Percentiles rank a stretch among this genome's conserved stretches.
phyloP scores from a whole-genome alignment of 1,140 invertebrate species.

The Drosophila subpulchrella region DNA sequence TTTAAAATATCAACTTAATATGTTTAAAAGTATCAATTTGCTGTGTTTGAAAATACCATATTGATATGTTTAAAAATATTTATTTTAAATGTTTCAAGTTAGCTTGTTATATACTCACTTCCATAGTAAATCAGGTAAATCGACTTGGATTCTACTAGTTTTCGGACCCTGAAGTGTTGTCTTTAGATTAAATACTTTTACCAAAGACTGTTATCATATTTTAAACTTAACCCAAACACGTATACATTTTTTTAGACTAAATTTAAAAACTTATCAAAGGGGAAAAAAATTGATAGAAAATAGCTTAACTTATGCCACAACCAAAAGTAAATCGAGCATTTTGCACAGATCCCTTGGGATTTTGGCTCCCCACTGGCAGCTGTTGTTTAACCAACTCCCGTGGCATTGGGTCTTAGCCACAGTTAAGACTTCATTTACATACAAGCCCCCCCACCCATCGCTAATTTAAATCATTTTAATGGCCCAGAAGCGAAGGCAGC shows the following conservation, averaged over 20 bases:
- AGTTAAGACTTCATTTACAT: slow-evolving; percentile 36
- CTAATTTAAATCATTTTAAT: slow-evolving; percentile 80
- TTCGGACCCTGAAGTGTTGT: no score
- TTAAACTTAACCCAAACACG: neutral
- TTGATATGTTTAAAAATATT: no score
- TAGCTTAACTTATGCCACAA: neutral
- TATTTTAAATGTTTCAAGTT: no score
- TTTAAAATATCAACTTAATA: no score
- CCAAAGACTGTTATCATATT: neutral
- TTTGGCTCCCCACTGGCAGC: slow-evolving; percentile 13
- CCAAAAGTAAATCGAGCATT: neutral
- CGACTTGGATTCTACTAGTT: no score
- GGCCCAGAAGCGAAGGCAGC: slow-evolving; percentile 30
- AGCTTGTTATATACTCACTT: no score
- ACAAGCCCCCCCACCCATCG: slow-evolving; percentile 4
- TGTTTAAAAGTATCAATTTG: no score
- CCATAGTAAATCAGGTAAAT: no score
- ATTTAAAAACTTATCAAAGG: slow-evolving; percentile 3
- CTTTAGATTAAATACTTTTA: no score
- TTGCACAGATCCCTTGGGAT: slow-evolving; percentile 9
- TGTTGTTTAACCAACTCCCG: slow-evolving; percentile 19
- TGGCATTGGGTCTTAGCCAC: slow-evolving; percentile 29
- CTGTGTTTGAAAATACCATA: no score
- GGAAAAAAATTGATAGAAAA: slow-evolving; percentile 1
- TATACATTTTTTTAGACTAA: neutral